Evolutionary conservation across 30 jellyfish, hydroid and myxozoan genomes (phyloP).

Genomic region (Hydractinia echinata): DNA sequence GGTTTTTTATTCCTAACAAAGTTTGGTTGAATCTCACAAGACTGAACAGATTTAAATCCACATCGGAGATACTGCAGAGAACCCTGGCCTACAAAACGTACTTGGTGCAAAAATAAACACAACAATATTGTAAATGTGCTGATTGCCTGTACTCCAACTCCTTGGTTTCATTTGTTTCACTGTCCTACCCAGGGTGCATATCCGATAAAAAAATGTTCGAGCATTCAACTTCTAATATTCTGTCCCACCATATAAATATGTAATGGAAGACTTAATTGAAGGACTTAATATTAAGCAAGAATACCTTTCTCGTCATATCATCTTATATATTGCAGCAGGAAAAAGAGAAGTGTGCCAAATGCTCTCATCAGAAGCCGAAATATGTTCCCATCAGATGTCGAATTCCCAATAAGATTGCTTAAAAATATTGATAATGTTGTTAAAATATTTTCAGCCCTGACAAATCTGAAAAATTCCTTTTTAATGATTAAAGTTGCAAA

Average conservation of each 20-base stretch:
- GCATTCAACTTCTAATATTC: background rate
- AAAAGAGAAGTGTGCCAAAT: constrained; percentile 29
- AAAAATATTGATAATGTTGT: constrained; percentile 25
- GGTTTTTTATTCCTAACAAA: too few species aligned
- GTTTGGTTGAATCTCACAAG: too few species aligned
- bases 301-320: background rate
- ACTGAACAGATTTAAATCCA: too few species aligned
- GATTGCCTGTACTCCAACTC: too few species aligned
- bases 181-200: too few species aligned
- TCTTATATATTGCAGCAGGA: constrained; percentile 26
- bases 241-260: constrained; percentile 1
- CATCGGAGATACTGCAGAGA: too few species aligned
- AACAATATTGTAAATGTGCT: too few species aligned
- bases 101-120: too few species aligned
- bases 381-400: too few species aligned
- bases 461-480: constrained; percentile 10
- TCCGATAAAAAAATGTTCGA: too few species aligned
- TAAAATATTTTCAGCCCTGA: constrained; percentile 17
- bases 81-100: too few species aligned
- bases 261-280: constrained; percentile 44
- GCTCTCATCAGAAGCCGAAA: constrained; percentile 25
- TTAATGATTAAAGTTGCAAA: background rate
- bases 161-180: too few species aligned
- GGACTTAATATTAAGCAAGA: constrained; percentile 18
- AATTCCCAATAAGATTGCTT: constrained; percentile 12